Base-by-base conservation (phyloP, 1,140 invertebrate genomes). In the Chymomyza costata region DNA sequence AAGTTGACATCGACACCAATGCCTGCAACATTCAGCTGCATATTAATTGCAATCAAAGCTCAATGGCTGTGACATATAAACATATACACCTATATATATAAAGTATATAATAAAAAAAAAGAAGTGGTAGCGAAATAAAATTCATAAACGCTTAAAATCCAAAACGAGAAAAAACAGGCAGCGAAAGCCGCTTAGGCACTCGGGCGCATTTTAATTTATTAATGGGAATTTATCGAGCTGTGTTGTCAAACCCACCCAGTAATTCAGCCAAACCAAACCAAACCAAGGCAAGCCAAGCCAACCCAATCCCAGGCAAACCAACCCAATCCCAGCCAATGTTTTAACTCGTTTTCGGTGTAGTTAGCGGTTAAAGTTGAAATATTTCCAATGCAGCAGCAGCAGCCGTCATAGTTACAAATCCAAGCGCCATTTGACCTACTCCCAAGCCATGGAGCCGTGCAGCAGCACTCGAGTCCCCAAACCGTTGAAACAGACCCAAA, bases 41-140 rank as follows among this genome's bases (percentile, higher is more conserved):
- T 78, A 78, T 76, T 76, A 76, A 76, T 76, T 76, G 58, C 66
- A 66, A 78, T 66, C 62, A 80, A 78, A 66, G 63, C 73, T 76
- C 71, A 78, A 71, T 66, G 53, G 56, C n/a, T n/a, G n/a, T n/a
- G n/a, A n/a, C n/a, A n/a, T n/a, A n/a, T n/a, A n/a, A n/a, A n/a
- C n/a, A n/a, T n/a, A n/a, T n/a, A n/a, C n/a, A n/a, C n/a, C n/a
- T n/a, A n/a, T n/a, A n/a, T n/a, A n/a, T n/a, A n/a, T n/a, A n/a
- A n/a, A n/a, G n/a, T n/a, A n/a, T n/a, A n/a, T n/a, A n/a, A n/a
- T n/a, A n/a, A n/a, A n/a, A n/a, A n/a, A n/a, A n/a, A n/a, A n/a
- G n/a, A n/a, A n/a, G n/a, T n/a, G n/a, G n/a, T n/a, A n/a, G n/a
- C n/a, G 80, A 80, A 80, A 43, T 38, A 57, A 60, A 71, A 11